These are phyloP conservation scores for Tenualosa ilisha DNA, from an alignment of 2,797 vertebrate genomes.

Conservation along the genomic window DNA sequence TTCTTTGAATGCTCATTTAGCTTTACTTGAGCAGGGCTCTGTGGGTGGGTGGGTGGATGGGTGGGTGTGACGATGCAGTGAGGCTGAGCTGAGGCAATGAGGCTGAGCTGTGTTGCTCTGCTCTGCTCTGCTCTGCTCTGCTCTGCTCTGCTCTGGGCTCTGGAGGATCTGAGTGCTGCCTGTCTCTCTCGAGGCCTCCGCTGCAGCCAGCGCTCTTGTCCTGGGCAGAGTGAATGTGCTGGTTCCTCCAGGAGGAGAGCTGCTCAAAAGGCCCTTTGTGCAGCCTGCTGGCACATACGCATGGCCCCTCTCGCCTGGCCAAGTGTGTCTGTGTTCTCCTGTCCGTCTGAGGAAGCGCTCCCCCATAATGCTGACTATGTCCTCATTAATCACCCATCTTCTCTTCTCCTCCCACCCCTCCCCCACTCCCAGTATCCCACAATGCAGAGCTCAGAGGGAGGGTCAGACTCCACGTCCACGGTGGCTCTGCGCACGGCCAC, in stretches of 20 bases:
- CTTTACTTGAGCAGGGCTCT: too few relatives aligned
- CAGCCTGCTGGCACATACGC: conserved; percentile 36
- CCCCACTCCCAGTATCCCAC: conserved; percentile 60
- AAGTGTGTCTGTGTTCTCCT: conserved; percentile 33
- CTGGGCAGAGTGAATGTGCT: conserved; percentile 37
- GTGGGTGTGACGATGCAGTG: too few relatives aligned
- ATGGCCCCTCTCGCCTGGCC: conserved; percentile 23
- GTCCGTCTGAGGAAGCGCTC: neutral
- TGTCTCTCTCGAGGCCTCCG: neutral
- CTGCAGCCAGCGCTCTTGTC: neutral
- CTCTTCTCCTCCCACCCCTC: conserved; percentile 33
- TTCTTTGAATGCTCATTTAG: too few relatives aligned
- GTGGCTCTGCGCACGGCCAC: conserved; percentile 84
- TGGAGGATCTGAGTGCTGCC: neutral
- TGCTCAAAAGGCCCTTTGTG: conserved; percentile 43
- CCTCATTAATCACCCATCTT: conserved; percentile 25
- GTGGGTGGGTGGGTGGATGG: too few relatives aligned
- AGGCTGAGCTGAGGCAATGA: too few relatives aligned
- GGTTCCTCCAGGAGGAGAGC: conserved; percentile 35
- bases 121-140: neutral
- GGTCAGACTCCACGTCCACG: conserved; percentile 83
- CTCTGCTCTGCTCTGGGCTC: too few relatives aligned
- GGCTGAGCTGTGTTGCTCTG: neutral
- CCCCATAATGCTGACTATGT: conserved; percentile 27
- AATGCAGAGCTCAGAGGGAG: conserved; percentile 93